A percentile compares a stretch with the other conserved stretches of the same genome.
Conservation (phyloP, 2,888 invertebrate genomes). For the Scaptomyza flava region DNA sequence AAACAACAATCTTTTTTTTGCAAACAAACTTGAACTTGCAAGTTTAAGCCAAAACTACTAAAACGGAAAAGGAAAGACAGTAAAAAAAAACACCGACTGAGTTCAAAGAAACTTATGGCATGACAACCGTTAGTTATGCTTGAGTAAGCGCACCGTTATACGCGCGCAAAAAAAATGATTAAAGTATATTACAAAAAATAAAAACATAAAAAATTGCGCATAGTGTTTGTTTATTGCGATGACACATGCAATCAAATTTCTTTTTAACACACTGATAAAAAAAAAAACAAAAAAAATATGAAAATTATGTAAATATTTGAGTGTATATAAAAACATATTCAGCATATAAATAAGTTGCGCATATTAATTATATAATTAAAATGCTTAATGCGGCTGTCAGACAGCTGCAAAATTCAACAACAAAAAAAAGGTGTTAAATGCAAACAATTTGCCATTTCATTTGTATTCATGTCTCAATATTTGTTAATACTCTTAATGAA, state of each 20-base stretch:
- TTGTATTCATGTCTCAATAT: constrained; percentile 20
- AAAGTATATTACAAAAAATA: constrained; percentile 19
- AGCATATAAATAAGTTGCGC: constrained; percentile 68
- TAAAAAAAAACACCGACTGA: constrained; percentile 3
- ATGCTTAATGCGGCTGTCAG: constrained; percentile 18
- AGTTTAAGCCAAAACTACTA: not conserved
- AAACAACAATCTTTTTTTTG: constrained; percentile 2
- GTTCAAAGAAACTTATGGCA: constrained; percentile 69
- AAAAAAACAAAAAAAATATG: not conserved
- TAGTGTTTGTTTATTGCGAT: constrained; percentile 37
- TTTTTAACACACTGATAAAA: constrained; percentile 9
- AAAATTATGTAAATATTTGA: not conserved
- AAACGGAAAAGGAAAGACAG: not conserved
- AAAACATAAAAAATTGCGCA: constrained; percentile 34
- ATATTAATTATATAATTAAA: constrained; percentile 74
- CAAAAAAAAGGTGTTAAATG: constrained; percentile 10
- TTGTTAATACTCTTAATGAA: not conserved
- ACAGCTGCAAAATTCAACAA: constrained; percentile 1
- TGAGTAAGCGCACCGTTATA: constrained; percentile 48
- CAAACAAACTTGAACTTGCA: constrained; percentile 20
- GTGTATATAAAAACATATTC: constrained; percentile 41
- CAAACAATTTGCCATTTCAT: constrained; percentile 37
- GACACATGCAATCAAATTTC: constrained; percentile 48
- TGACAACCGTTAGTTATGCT: constrained; percentile 59
- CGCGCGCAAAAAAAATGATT: not conserved